Evolutionary conservation across 2,113 vertebrate genomes (phyloP).

Genomic region (Sakesphorus luctuosus): DNA sequence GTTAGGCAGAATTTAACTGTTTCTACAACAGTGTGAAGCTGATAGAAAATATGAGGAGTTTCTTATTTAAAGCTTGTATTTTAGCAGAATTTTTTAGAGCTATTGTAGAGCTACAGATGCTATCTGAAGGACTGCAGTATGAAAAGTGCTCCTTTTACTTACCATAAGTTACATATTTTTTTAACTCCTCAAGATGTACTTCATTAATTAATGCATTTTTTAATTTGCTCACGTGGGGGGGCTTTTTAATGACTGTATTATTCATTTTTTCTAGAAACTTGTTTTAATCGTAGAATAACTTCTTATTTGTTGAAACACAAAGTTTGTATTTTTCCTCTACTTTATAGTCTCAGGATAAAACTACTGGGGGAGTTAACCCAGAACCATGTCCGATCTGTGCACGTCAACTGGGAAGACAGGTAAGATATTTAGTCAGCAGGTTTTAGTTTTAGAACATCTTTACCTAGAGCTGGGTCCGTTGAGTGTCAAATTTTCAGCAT

Average conservation of each 20-base stretch:
- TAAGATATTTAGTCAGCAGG: constrained; percentile 43
- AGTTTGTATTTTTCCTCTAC: neutral
- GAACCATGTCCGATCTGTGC: constrained; percentile 98
- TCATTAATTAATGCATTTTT: neutral
- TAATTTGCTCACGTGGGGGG: neutral
- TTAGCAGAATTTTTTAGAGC: neutral
- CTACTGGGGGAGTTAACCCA: constrained; percentile 91
- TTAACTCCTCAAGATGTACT: neutral
- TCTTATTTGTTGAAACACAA: neutral
- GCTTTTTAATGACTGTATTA: neutral
- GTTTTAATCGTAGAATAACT: neutral
- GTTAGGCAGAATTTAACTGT: neutral
- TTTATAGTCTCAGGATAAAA: constrained; percentile 93
- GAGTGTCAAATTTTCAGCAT: neutral
- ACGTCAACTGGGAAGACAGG: constrained; percentile 91
- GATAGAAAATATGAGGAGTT: neutral
- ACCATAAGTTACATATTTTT: neutral
- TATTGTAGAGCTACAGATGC: neutral
- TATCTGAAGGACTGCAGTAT: neutral
- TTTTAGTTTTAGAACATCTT: neutral
- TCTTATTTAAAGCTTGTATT: neutral
- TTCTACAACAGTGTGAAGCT: neutral
- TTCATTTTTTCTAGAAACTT: neutral
- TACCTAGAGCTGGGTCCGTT: neutral
- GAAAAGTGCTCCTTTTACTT: neutral